These are phyloP conservation scores for Tokudaia muenninki DNA, from an alignment of 2,797 vertebrate species.

Conservation along the genomic window DNA sequence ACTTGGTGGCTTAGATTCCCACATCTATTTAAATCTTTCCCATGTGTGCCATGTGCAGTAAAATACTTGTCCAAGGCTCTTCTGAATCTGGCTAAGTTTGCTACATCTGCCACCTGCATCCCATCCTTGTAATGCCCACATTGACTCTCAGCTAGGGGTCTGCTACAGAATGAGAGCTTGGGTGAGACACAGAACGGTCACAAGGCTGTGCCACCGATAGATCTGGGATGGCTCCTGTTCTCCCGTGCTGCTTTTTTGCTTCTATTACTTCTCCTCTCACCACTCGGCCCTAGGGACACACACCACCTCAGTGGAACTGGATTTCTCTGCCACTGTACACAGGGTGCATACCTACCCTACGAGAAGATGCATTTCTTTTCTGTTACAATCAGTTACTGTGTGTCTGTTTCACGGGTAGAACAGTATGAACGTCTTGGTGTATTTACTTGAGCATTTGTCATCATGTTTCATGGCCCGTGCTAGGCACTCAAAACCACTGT, in stretches of 20 bases:
- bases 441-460: background rate
- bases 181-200: background rate
- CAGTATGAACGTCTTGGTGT: background rate
- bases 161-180: background rate
- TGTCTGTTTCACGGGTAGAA: background rate
- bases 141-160: background rate
- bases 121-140: background rate
- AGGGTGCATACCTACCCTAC: background rate
- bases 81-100: background rate
- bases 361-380: background rate
- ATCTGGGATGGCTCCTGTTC: background rate
- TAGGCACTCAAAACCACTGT: background rate
- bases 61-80: background rate
- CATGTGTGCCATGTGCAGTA: background rate
- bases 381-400: background rate
- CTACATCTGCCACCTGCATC: background rate
- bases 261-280: background rate
- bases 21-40: conserved; percentile 20
- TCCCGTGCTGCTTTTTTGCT: background rate
- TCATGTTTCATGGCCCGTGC: background rate
- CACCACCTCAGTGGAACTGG: background rate
- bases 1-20: too few relatives aligned
- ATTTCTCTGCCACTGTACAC: background rate
- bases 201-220: background rate
- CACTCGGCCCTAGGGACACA: background rate